Evolutionary conservation across 2,113 vertebrate species (phyloP).

Genomic region (Ammodytes marinus): DNA sequence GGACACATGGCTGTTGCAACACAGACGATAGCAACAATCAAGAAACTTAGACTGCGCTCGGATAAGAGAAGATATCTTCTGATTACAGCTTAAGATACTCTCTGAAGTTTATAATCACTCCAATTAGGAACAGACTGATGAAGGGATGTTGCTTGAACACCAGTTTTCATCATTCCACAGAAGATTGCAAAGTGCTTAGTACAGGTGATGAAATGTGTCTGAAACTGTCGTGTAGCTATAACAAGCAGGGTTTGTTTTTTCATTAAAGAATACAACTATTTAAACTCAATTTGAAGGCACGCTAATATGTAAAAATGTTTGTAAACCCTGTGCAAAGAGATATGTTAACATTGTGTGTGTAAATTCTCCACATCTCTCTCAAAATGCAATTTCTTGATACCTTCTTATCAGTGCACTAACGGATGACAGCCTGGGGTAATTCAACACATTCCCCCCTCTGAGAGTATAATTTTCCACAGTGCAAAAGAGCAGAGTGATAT

Average conservation of each 20-base stretch:
- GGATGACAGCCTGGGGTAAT: slow-evolving; percentile 59
- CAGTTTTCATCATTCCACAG: background rate
- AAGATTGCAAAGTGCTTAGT: background rate
- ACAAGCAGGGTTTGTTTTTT: background rate
- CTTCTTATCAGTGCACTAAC: slow-evolving; percentile 52
- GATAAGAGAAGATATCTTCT: slow-evolving; percentile 24
- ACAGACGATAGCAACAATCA: background rate
- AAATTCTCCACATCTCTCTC: slow-evolving; percentile 37
- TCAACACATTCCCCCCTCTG: slow-evolving; percentile 43
- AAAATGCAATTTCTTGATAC: slow-evolving; percentile 40
- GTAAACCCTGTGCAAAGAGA: background rate
- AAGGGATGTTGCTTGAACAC: slow-evolving; percentile 22
- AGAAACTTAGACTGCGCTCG: slow-evolving; percentile 12
- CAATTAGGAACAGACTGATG: slow-evolving; percentile 27
- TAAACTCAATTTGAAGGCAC: slow-evolving; percentile 20
- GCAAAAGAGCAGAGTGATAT: slow-evolving; percentile 54
- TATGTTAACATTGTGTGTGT: slow-evolving; percentile 3
- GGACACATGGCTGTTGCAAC: slow-evolving; percentile 9
- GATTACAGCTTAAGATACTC: slow-evolving; percentile 3
- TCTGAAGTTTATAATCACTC: slow-evolving; percentile 28
- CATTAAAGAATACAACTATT: slow-evolving; percentile 19
- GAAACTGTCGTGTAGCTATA: background rate
- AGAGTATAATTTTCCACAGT: slow-evolving; percentile 57
- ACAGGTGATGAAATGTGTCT: slow-evolving; percentile 3
- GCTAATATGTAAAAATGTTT: background rate